These are phyloP conservation scores for Dicycla oo DNA, from an alignment of 2,888 invertebrate species.

Conservation along the genomic window DNA sequence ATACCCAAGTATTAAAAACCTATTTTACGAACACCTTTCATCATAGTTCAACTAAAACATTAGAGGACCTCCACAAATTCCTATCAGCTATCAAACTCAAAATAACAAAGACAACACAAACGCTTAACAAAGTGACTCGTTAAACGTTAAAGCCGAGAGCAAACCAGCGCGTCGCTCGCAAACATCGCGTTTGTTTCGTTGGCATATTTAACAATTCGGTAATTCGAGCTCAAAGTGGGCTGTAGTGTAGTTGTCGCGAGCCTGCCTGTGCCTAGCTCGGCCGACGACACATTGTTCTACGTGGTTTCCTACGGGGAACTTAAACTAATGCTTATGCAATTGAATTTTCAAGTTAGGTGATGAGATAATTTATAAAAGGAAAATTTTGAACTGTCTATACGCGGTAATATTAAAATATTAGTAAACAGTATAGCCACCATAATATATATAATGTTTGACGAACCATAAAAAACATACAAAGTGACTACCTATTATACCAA, in stretches of 20 bases:
- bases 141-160: slow-evolving; percentile 53
- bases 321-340: slow-evolving; percentile 17
- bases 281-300: background rate
- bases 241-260: no score
- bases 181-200: slow-evolving; percentile 58
- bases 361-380: background rate
- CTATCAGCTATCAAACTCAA: slow-evolving; percentile 4
- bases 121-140: slow-evolving; percentile 49
- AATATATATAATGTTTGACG: background rate
- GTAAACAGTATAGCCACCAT: background rate
- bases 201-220: slow-evolving; percentile 76
- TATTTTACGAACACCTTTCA: background rate
- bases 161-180: slow-evolving; percentile 44
- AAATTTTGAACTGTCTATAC: background rate
- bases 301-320: slow-evolving; percentile 48
- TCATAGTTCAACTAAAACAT: background rate
- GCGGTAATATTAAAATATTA: background rate
- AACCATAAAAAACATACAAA: background rate
- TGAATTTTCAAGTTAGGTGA: slow-evolving; percentile 24
- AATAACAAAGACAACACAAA: slow-evolving; percentile 1
- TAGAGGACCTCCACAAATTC: background rate
- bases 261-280: background rate
- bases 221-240: slow-evolving; percentile 38
- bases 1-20: background rate
- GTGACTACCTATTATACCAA: background rate